A percentile compares a stretch with the other conserved stretches of the same genome.
Evolutionary conservation across 2,797 vertebrate genomes (phyloP).

Genomic region (Enteromius anoplus): DNA sequence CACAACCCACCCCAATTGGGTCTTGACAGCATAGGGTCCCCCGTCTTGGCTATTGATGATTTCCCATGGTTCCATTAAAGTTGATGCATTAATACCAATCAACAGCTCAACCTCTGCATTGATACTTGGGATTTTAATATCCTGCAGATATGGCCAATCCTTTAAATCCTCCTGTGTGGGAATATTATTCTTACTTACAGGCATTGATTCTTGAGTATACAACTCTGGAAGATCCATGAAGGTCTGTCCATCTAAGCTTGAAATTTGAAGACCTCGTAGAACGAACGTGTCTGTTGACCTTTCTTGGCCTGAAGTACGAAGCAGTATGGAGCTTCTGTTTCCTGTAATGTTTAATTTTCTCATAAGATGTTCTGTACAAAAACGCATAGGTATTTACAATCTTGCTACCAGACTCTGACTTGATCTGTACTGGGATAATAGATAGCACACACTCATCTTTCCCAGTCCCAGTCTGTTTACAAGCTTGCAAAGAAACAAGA

Average conservation of each 20-base stretch:
- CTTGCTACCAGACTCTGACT: background rate
- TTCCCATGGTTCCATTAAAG: background rate
- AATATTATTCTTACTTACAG: background rate
- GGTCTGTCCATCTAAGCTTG: background rate
- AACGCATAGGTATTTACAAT: conserved; percentile 27
- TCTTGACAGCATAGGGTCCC: background rate
- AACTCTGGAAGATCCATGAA: background rate
- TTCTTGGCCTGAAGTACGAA: background rate
- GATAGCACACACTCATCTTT: background rate
- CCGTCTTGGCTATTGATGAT: background rate
- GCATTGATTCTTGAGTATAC: background rate
- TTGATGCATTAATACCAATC: background rate
- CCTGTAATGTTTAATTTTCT: conserved; percentile 5
- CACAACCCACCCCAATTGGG: conserved; percentile 25
- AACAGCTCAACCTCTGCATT: background rate
- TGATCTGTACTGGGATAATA: conserved; percentile 29
- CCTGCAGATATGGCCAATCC: background rate
- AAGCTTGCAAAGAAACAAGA: background rate
- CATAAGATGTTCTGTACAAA: background rate
- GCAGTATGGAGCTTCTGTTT: background rate
- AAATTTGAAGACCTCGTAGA: background rate
- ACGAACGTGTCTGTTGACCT: background rate
- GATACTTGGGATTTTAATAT: background rate
- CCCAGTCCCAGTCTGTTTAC: conserved; percentile 20
- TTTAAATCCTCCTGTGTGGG: background rate